phyloP scores from a whole-genome alignment of 1,140 invertebrate genomes.

The Penaeus chinensis region DNA sequence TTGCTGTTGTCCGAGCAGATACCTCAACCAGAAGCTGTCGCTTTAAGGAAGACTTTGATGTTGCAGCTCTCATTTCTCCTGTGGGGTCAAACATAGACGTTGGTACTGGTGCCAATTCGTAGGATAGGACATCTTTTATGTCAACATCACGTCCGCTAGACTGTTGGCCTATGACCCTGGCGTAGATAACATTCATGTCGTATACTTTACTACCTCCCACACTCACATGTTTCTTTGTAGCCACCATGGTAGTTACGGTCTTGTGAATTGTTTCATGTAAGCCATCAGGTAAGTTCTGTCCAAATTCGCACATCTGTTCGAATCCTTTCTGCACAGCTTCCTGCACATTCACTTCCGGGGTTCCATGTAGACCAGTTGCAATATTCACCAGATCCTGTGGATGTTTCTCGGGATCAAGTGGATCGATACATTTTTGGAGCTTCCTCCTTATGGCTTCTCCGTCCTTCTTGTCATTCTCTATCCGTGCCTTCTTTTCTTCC shows the following conservation, averaged over 20 bases:
- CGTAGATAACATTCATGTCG: background rate
- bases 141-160: background rate
- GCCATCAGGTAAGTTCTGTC: background rate
- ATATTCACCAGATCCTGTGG: constrained; percentile 4
- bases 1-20: no score
- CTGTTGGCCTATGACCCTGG: constrained; percentile 1
- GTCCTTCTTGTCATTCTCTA: background rate
- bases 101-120: constrained; percentile 1
- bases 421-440: background rate
- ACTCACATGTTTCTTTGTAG: background rate
- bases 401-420: background rate
- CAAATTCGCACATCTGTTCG: background rate
- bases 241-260: background rate
- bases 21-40: background rate
- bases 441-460: background rate
- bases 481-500: background rate
- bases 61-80: background rate
- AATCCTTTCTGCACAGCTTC: background rate
- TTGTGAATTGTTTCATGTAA: background rate
- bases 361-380: background rate
- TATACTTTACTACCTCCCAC: background rate
- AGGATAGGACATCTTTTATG: background rate
- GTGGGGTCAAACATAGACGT: background rate
- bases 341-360: background rate
- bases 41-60: constrained; percentile 1